Conservation (phyloP, 2,113 vertebrate species). For the Ameiurus melas region DNA sequence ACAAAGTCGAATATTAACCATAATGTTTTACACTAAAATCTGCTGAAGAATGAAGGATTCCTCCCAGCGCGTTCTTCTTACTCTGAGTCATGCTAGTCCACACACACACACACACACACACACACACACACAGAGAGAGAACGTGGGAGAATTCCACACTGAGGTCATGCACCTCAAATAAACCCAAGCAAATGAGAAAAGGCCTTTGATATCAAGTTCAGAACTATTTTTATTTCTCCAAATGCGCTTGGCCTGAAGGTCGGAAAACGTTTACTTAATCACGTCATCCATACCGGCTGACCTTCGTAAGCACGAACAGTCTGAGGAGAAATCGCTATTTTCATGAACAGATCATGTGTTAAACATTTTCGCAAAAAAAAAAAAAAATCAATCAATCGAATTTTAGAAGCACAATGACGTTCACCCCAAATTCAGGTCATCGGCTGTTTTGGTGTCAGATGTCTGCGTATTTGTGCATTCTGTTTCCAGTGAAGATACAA, state of each 20-base stretch:
- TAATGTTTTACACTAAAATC: not conserved
- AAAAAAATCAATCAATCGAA: not conserved
- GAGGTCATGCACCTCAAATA: constrained; percentile 20
- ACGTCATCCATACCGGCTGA: not conserved
- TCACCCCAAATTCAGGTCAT: not conserved
- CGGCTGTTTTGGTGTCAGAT: not conserved
- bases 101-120: not conserved
- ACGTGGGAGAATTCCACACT: constrained; percentile 32
- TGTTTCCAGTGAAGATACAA: not conserved
- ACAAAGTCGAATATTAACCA: not conserved
- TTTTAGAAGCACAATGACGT: not conserved
- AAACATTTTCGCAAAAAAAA: not conserved
- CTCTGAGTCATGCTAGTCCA: constrained; percentile 7
- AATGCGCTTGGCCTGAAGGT: constrained; percentile 18
- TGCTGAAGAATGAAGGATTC: constrained; percentile 1
- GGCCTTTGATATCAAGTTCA: constrained; percentile 24
- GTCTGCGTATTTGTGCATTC: not conserved
- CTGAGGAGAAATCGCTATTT: not conserved
- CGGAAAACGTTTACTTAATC: not conserved
- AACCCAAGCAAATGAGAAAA: constrained; percentile 42
- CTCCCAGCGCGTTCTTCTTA: not conserved
- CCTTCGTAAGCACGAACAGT: not conserved
- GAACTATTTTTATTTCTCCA: constrained; percentile 8
- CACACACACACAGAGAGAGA: not conserved
- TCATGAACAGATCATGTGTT: not conserved